Percentiles rank a stretch among this genome's conserved stretches.
phyloP scores from a whole-genome alignment of 2,888 invertebrate species.

The Bursaphelenchus okinawaensis region DNA sequence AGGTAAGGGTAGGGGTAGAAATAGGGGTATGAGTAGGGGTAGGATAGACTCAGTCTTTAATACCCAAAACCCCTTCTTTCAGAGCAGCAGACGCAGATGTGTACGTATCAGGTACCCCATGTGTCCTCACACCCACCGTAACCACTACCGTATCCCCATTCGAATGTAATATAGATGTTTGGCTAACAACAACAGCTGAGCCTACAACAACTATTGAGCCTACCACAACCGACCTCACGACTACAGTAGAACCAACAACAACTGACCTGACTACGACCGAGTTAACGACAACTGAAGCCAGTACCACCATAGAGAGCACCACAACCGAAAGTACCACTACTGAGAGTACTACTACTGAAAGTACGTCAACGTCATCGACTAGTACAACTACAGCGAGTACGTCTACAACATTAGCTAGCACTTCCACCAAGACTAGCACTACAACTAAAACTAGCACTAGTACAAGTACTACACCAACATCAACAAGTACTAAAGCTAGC shows the following conservation, averaged over 20 bases:
- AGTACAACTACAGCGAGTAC: slow-evolving; percentile 1
- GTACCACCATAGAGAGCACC: neutral
- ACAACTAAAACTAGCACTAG: slow-evolving; percentile 7
- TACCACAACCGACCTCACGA: neutral
- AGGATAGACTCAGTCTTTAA: too few species aligned
- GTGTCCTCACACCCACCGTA: neutral
- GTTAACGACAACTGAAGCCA: slow-evolving; percentile 10
- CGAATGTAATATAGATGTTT: neutral
- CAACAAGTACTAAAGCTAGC: slow-evolving; percentile 13
- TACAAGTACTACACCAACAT: slow-evolving; percentile 12
- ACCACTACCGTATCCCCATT: neutral
- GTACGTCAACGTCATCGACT: slow-evolving; percentile 7
- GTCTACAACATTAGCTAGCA: slow-evolving; percentile 14
- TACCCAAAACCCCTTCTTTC: too few species aligned
- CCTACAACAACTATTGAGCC: neutral
- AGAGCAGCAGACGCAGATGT: neutral
- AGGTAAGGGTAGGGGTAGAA: too few species aligned
- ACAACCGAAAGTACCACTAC: neutral
- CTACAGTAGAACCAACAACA: neutral
- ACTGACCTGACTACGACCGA: too few species aligned
- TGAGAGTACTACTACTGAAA: slow-evolving; percentile 1
- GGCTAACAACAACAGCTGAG: neutral
- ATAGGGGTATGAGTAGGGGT: too few species aligned
- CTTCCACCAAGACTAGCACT: neutral
- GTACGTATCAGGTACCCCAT: neutral